phyloP scores from a whole-genome alignment of 1,140 invertebrate genomes.

The Condylostylus longicornis region DNA sequence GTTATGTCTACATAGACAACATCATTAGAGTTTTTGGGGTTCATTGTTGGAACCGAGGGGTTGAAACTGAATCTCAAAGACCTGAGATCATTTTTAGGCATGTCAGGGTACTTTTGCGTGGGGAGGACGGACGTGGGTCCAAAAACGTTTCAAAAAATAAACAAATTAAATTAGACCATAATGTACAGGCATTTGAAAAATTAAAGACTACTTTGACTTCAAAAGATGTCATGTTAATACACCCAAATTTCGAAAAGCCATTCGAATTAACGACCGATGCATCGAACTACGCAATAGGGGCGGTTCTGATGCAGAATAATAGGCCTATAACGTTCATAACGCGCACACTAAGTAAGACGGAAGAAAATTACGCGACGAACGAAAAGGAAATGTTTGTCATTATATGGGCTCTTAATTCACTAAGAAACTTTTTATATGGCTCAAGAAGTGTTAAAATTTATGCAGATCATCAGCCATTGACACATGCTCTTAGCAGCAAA shows the following conservation, averaged over 20 bases:
- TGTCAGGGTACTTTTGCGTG: constrained; percentile 6
- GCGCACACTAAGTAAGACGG: constrained; percentile 22
- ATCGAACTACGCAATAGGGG: constrained; percentile 17
- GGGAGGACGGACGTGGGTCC: constrained; percentile 2
- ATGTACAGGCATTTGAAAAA: constrained; percentile 21
- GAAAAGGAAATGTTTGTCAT: constrained; percentile 20
- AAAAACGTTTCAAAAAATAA: constrained; percentile 3
- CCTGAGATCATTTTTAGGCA: constrained; percentile 8
- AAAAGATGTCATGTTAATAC: constrained; percentile 26
- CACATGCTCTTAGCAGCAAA: constrained; percentile 25
- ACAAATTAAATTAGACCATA: background rate
- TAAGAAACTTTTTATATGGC: constrained; percentile 19
- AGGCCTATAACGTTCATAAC: constrained; percentile 7
- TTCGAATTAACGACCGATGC: no score
- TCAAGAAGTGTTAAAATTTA: constrained; percentile 13
- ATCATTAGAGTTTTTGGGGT: constrained; percentile 10
- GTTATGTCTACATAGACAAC: no score
- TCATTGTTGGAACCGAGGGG: constrained; percentile 9
- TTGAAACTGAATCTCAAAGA: constrained; percentile 8
- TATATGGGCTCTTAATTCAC: constrained; percentile 29
- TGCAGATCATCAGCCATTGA: constrained; percentile 24
- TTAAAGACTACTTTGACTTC: constrained; percentile 28
- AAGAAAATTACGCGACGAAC: constrained; percentile 14
- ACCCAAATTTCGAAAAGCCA: constrained; percentile 19
- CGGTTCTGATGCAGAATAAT: constrained; percentile 22